These are phyloP conservation scores for Chaetophractus vellerosus DNA, from an alignment of 2,797 vertebrate species.

Conservation along the genomic window DNA sequence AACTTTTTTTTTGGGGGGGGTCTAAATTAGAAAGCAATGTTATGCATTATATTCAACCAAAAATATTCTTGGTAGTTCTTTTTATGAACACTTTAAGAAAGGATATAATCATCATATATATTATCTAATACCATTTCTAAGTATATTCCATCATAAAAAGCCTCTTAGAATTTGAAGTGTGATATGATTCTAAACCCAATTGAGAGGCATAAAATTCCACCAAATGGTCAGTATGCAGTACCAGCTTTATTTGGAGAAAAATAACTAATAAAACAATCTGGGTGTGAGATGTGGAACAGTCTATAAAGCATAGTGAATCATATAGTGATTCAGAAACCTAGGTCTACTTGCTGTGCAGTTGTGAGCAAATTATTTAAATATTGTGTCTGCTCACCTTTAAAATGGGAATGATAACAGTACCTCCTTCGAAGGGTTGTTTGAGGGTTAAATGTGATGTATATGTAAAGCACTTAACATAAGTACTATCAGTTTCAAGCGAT, in stretches of 20 bases:
- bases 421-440: slow-evolving; percentile 20
- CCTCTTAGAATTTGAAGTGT: slow-evolving; percentile 66
- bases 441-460: background rate
- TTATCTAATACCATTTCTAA: slow-evolving; percentile 58
- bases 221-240: background rate
- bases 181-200: slow-evolving; percentile 40
- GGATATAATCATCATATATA: background rate
- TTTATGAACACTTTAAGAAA: slow-evolving; percentile 79
- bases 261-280: background rate
- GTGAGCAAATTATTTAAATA: background rate
- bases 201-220: slow-evolving; percentile 37
- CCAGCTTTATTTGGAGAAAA: slow-evolving; percentile 49
- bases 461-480: background rate
- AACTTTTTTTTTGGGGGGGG: background rate
- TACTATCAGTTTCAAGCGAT: slow-evolving; percentile 21
- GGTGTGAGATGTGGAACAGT: background rate
- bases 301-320: background rate
- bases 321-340: background rate
- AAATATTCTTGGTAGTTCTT: slow-evolving; percentile 46
- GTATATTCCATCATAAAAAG: slow-evolving; percentile 75
- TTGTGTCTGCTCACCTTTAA: background rate
- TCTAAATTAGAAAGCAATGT: slow-evolving; percentile 43
- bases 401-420: background rate
- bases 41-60: slow-evolving; percentile 39
- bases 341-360: background rate